These are phyloP conservation scores for Phlogophora meticulosa DNA, from an alignment of 2,888 invertebrate species.

Conservation along the genomic window DNA sequence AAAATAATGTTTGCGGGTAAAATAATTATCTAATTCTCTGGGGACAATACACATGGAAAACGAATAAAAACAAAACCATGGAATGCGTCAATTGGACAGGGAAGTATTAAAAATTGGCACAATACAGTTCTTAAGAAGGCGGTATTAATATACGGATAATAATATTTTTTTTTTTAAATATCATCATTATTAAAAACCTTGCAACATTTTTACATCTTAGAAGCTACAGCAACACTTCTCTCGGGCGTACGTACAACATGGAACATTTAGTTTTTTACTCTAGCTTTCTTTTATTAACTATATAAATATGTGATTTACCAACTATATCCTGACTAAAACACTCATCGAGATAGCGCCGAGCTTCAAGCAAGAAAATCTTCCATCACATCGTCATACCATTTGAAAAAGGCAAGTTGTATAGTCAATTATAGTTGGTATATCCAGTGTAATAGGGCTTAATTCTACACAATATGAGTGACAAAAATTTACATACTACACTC, in stretches of 20 bases:
- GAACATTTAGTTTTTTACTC: conserved; percentile 72
- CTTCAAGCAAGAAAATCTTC: conserved; percentile 1
- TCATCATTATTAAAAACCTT: conserved; percentile 73
- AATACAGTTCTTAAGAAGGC: conserved; percentile 78
- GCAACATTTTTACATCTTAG: conserved; percentile 81
- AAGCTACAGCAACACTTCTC: conserved; percentile 74
- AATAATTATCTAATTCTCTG: conserved; percentile 21
- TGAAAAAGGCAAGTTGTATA: conserved; percentile 23
- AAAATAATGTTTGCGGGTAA: conserved; percentile 7
- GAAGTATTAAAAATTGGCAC: conserved; percentile 81
- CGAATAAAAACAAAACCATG: conserved; percentile 62
- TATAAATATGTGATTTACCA: conserved; percentile 43
- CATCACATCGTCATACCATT: neutral
- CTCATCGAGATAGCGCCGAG: neutral
- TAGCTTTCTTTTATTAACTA: conserved; percentile 62
- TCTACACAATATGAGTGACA: conserved; percentile 67
- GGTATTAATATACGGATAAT: conserved; percentile 67
- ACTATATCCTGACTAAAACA: conserved; percentile 40
- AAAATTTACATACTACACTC: conserved; percentile 65
- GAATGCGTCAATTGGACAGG: conserved; percentile 76
- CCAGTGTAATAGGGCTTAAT: conserved; percentile 64
- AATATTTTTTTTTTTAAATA: conserved; percentile 62
- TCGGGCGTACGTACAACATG: conserved; percentile 79
- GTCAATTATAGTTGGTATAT: conserved; percentile 41
- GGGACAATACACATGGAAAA: conserved; percentile 57